phyloP scores from a whole-genome alignment of 2,113 vertebrate species.

The Pelodiscus sinensis region DNA sequence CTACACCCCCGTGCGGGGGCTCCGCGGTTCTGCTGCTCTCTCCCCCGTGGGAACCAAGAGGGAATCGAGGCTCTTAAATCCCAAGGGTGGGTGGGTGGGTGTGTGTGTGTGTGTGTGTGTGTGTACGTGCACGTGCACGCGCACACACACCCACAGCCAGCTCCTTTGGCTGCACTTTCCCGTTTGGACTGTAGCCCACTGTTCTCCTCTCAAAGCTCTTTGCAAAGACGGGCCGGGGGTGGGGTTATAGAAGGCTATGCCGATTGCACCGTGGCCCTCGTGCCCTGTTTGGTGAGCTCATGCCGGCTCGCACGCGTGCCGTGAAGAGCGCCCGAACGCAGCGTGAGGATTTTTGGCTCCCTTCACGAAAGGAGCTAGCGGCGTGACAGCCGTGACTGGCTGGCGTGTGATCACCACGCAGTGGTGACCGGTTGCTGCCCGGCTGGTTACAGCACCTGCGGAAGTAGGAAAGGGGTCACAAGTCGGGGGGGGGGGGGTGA shows the following conservation, averaged over 20 bases:
- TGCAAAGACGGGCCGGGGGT: neutral
- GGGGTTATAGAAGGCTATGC: neutral
- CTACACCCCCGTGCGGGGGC: neutral
- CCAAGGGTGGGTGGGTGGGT: too few species aligned
- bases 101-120: too few species aligned
- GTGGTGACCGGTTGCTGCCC: neutral
- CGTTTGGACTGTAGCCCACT: neutral
- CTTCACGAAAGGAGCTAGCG: too few species aligned
- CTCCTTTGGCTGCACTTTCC: neutral
- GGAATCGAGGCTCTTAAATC: neutral
- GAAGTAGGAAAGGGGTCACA: neutral
- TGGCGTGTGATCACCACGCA: accelerated
- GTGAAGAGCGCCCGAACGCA: too few species aligned
- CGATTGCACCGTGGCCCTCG: too few species aligned
- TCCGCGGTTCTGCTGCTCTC: neutral
- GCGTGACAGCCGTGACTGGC: too few species aligned
- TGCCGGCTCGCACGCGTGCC: neutral
- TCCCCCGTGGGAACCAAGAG: neutral
- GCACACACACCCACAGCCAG: too few species aligned
- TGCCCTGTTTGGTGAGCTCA: neutral
- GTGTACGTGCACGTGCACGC: too few species aligned
- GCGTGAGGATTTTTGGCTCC: too few species aligned
- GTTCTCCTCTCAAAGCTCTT: neutral
- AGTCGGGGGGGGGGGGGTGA: neutral
- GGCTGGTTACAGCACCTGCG: neutral